Conservation (phyloP, 2,888 invertebrate genomes). For the Tipula lateralis region DNA sequence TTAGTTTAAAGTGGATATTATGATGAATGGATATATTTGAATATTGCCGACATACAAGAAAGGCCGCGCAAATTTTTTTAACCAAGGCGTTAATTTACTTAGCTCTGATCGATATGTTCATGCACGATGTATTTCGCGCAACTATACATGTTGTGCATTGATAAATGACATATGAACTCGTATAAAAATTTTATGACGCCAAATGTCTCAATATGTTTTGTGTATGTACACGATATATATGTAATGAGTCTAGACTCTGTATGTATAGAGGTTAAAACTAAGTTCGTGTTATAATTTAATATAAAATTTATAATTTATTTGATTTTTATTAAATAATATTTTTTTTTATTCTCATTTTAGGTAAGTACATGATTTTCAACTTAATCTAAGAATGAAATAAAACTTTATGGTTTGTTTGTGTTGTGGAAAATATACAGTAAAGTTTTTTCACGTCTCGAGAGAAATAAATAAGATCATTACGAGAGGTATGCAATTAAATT, state of each 20-base stretch:
- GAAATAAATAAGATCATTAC: not conserved
- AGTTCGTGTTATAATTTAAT: not conserved
- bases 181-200: not conserved
- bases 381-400: not conserved
- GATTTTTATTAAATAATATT: not conserved
- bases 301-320: not conserved
- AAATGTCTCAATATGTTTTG: too few relatives aligned
- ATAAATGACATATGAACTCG: not conserved
- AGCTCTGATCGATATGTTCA: not conserved
- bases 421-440: not conserved
- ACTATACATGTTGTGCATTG: not conserved
- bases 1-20: not conserved
- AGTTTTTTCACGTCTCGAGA: not conserved
- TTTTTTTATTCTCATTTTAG: not conserved
- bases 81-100: constrained; percentile 8
- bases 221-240: too few relatives aligned
- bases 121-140: not conserved
- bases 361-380: not conserved
- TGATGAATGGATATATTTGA: not conserved
- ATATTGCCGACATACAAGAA: not conserved
- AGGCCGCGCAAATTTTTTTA: not conserved
- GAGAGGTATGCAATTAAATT: not conserved
- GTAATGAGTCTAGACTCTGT: not conserved
- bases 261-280: not conserved
- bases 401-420: constrained; percentile 8